phyloP scores from a whole-genome alignment of 2,797 vertebrate species.

The Pelobates cultripes region DNA sequence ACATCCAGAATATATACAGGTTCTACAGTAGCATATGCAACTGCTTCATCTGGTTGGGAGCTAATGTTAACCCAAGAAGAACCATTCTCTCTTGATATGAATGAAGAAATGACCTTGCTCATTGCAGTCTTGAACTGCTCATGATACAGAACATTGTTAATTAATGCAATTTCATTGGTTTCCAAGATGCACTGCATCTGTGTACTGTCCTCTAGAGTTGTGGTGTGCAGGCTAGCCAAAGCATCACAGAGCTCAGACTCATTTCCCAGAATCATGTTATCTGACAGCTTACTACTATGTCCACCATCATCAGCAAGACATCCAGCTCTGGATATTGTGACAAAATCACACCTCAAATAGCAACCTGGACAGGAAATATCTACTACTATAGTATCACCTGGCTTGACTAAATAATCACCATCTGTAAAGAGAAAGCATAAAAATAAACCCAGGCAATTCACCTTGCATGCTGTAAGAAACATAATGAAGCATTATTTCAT shows the following conservation, averaged over 20 bases:
- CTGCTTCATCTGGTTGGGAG: background rate
- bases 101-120: constrained; percentile 75
- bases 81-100: constrained; percentile 65
- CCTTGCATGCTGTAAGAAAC: no score
- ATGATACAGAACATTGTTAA: constrained; percentile 87
- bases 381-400: constrained; percentile 79
- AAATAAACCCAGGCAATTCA: background rate
- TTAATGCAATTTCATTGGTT: constrained; percentile 87
- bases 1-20: constrained; percentile 89
- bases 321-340: constrained; percentile 71
- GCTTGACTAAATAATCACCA: constrained; percentile 79
- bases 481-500: no score
- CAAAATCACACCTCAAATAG: constrained; percentile 86
- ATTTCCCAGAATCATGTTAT: constrained; percentile 61
- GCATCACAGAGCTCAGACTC: constrained; percentile 91
- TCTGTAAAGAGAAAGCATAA: constrained; percentile 15
- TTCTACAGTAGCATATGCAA: constrained; percentile 54
- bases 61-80: constrained; percentile 60
- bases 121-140: constrained; percentile 82
- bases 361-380: constrained; percentile 89
- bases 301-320: constrained; percentile 67
- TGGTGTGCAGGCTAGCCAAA: constrained; percentile 87
- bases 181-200: constrained; percentile 81
- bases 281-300: constrained; percentile 56
- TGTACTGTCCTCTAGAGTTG: constrained; percentile 60